Evolutionary conservation across 2,113 vertebrate genomes (phyloP).

Genomic region (Psammodynastes pulverulentus): DNA sequence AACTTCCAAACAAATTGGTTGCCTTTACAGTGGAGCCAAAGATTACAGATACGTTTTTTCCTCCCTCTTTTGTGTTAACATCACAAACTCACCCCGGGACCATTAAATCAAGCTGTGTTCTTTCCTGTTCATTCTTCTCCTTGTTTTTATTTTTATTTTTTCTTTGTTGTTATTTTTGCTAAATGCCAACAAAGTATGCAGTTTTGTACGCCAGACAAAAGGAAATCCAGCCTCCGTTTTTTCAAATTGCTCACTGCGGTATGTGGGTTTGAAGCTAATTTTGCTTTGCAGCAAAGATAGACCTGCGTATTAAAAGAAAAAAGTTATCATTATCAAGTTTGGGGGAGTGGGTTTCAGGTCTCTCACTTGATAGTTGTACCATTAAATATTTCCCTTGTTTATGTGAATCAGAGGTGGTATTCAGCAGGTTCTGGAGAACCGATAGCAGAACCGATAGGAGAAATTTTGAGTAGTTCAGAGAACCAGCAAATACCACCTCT

Average conservation of each 20-base stretch:
- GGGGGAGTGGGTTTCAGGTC: neutral
- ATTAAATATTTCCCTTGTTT: neutral
- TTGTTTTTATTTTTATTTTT: constrained; percentile 27
- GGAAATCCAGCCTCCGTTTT: neutral
- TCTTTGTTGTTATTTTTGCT: constrained; percentile 37
- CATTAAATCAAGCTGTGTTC: constrained; percentile 24
- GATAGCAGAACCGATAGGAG: too few relatives aligned
- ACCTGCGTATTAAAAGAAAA: neutral
- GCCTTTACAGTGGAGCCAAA: constrained; percentile 26
- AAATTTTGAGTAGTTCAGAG: too few relatives aligned
- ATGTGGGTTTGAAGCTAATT: neutral
- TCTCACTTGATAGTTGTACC: neutral
- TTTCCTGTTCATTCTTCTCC: constrained; percentile 40
- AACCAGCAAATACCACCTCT: too few relatives aligned
- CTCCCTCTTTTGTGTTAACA: neutral
- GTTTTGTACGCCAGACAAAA: neutral
- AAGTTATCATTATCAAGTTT: neutral
- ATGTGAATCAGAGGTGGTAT: too few relatives aligned
- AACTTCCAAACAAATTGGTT: constrained; percentile 20
- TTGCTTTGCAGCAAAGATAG: neutral
- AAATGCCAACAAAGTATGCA: constrained; percentile 17
- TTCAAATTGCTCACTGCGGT: neutral
- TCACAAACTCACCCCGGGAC: constrained; percentile 12
- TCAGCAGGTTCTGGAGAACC: too few relatives aligned
- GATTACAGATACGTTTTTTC: neutral